These are phyloP conservation scores for Diadegma fenestrale DNA, from an alignment of 2,888 invertebrate species.

Conservation along the genomic window DNA sequence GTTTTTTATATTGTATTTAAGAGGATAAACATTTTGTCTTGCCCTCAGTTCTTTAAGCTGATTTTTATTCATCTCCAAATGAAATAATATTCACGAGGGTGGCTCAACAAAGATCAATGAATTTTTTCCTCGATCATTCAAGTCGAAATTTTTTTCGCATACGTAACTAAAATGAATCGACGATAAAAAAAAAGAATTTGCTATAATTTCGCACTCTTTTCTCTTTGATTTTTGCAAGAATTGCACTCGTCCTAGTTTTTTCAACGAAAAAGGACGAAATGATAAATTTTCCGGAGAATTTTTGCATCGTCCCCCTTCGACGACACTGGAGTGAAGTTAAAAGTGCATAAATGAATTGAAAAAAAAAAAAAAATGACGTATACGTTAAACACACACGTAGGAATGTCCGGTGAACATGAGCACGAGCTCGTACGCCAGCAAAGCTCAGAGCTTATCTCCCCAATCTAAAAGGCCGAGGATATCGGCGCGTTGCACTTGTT, in stretches of 20 bases:
- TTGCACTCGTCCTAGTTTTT: neutral
- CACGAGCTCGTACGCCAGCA: constrained; percentile 71
- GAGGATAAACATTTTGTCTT: neutral
- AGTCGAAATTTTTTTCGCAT: no score
- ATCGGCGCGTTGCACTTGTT: constrained; percentile 80
- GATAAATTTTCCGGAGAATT: neutral
- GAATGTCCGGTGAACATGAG: constrained; percentile 52
- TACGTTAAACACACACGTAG: constrained; percentile 56
- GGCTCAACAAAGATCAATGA: no score
- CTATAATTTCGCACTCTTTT: no score
- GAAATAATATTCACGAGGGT: no score
- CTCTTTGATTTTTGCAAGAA: no score
- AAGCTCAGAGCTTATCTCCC: constrained; percentile 74
- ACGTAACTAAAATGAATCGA: no score
- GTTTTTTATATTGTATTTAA: neutral
- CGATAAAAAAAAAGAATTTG: no score
- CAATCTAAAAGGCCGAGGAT: constrained; percentile 79
- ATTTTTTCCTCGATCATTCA: no score
- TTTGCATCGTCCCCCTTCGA: neutral
- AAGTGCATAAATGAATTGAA: constrained; percentile 15
- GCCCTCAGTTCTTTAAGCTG: neutral
- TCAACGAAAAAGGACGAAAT: neutral
- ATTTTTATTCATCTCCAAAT: neutral
- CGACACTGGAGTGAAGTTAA: neutral
- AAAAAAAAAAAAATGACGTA: constrained; percentile 49